phyloP scores from a whole-genome alignment of 2,888 invertebrate genomes.

The Mesopsocus fuscifrons region DNA sequence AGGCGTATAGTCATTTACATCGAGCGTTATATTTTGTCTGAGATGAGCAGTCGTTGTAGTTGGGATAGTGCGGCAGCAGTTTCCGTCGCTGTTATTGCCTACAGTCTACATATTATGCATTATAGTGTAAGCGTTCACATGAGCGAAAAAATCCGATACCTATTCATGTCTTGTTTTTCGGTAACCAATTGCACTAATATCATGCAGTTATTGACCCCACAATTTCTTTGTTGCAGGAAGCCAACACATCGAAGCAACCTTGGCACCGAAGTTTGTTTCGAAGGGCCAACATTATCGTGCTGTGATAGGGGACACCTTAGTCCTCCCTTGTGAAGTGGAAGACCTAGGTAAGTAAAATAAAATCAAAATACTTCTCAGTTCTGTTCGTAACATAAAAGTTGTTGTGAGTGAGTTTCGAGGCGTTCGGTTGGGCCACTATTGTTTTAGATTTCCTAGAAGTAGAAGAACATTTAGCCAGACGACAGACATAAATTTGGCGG shows the following conservation, averaged over 20 bases:
- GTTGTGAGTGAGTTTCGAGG: too few relatives aligned
- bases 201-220: background rate
- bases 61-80: too few relatives aligned
- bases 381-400: too few relatives aligned
- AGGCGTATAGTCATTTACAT: too few relatives aligned
- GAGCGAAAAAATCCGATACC: too few relatives aligned
- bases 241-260: conserved; percentile 17
- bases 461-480: too few relatives aligned
- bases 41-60: too few relatives aligned
- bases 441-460: too few relatives aligned
- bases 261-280: conserved; percentile 49
- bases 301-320: conserved; percentile 56
- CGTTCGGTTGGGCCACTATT: too few relatives aligned
- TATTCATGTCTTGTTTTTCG: background rate
- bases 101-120: background rate
- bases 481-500: too few relatives aligned
- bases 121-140: background rate
- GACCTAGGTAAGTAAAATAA: conserved; percentile 44
- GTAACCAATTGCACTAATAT: too few relatives aligned
- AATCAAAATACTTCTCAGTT: conserved; percentile 5
- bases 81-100: conserved; percentile 2
- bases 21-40: too few relatives aligned
- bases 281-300: conserved; percentile 57
- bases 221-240: background rate
- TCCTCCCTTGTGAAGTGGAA: conserved; percentile 61